Evolutionary conservation across 2,113 vertebrate species (phyloP).

Genomic region (Sinocyclocheilus anophthalmus): DNA sequence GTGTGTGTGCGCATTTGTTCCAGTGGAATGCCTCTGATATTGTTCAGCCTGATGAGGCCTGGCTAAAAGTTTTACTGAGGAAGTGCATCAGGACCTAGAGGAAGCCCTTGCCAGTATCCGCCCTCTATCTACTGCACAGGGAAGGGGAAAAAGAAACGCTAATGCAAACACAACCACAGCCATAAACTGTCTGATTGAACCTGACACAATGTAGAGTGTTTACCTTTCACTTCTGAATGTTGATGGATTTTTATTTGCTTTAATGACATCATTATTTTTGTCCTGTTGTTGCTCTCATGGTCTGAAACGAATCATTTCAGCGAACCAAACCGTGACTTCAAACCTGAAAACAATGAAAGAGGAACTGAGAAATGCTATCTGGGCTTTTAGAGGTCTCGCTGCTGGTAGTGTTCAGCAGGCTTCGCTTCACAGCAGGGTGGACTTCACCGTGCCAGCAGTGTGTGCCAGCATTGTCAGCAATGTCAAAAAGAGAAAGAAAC

Average conservation of each 20-base stretch:
- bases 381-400: conserved; percentile 40
- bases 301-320: background rate
- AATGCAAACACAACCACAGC: conserved; percentile 59
- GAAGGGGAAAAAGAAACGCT: conserved; percentile 64
- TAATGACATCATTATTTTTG: conserved; percentile 49
- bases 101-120: conserved; percentile 83
- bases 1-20: conserved; percentile 23
- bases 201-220: conserved; percentile 58
- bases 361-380: background rate
- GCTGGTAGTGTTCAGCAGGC: conserved; percentile 27
- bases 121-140: conserved; percentile 74
- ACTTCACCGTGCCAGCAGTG: conserved; percentile 26
- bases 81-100: conserved; percentile 78
- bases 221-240: conserved; percentile 41
- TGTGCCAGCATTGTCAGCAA: conserved; percentile 47
- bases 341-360: background rate
- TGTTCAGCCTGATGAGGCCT: conserved; percentile 51
- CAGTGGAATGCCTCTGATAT: conserved; percentile 64
- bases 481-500: conserved; percentile 14
- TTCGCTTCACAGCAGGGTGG: conserved; percentile 36
- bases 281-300: background rate
- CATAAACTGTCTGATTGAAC: conserved; percentile 48
- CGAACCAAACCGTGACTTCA: background rate
- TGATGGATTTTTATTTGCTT: conserved; percentile 52
- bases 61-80: conserved; percentile 75